A percentile compares a stretch with the other conserved stretches of the same genome.
phyloP scores from a whole-genome alignment of 2,888 invertebrate species.

The Apoderus coryli region DNA sequence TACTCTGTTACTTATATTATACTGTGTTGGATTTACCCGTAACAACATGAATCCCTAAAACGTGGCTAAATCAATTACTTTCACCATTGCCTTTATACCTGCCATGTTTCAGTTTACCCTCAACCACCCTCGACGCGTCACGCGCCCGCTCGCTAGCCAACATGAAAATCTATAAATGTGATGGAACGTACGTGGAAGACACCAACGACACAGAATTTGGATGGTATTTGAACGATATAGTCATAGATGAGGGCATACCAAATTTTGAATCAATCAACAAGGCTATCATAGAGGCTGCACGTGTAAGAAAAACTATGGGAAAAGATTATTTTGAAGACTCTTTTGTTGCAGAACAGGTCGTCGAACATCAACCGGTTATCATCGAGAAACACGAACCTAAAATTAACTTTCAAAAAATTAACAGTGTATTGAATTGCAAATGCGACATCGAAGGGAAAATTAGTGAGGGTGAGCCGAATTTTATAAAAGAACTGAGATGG shows the following conservation, averaged over 20 bases:
- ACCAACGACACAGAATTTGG: slow-evolving; percentile 23
- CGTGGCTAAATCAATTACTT: too few species aligned
- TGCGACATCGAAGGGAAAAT: slow-evolving; percentile 13
- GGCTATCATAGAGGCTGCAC: slow-evolving; percentile 11
- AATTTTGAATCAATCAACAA: slow-evolving; percentile 13
- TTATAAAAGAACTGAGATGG: slow-evolving; percentile 9
- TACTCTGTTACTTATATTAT: too few species aligned
- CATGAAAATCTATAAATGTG: slow-evolving; percentile 25
- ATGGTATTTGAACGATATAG: slow-evolving; percentile 23
- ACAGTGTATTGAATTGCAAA: slow-evolving; percentile 9
- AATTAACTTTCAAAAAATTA: slow-evolving; percentile 13
- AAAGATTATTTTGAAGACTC: too few species aligned
- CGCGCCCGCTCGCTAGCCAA: too few species aligned
- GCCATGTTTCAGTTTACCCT: too few species aligned
- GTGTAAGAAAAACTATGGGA: neutral
- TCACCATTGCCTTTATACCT: too few species aligned
- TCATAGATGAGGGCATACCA: slow-evolving; percentile 17
- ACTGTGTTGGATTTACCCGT: too few species aligned
- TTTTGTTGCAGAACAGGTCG: too few species aligned
- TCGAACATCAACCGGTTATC: too few species aligned
- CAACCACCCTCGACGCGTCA: too few species aligned
- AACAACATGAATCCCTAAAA: too few species aligned
- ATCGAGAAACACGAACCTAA: slow-evolving; percentile 13
- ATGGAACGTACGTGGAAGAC: slow-evolving; percentile 23
- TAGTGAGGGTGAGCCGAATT: slow-evolving; percentile 10